Percentiles rank a stretch among this genome's conserved stretches.
Conservation (phyloP, 2,888 invertebrate species). For the Mythimna albipuncta region DNA sequence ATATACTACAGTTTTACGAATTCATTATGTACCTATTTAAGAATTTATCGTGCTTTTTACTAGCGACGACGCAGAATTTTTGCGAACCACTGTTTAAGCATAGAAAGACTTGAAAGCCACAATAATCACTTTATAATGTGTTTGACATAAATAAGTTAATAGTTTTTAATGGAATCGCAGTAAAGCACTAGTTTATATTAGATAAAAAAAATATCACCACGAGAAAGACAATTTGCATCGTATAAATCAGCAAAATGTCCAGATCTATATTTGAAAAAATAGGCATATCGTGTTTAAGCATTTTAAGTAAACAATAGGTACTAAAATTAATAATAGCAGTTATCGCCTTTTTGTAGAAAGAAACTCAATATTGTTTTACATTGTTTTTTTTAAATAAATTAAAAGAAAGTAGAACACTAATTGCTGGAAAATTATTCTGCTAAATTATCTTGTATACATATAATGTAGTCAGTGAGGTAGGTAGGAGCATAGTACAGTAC, state of each 20-base stretch:
- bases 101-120: neutral
- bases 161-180: neutral
- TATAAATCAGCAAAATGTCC: neutral
- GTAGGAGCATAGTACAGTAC: too few relatives aligned
- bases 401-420: neutral
- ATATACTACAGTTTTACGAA: too few relatives aligned
- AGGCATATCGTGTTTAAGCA: too few relatives aligned
- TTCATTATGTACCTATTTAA: too few relatives aligned
- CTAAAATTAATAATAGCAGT: neutral
- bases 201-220: neutral
- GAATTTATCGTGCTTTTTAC: too few relatives aligned
- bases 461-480: neutral
- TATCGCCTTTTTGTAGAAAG: neutral
- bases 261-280: neutral
- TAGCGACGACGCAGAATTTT: too few relatives aligned
- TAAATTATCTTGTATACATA: neutral
- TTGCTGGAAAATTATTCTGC: neutral
- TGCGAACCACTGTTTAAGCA: neutral
- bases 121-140: neutral
- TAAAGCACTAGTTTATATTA: too few relatives aligned
- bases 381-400: neutral
- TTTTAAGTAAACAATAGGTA: constrained; percentile 6
- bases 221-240: constrained; percentile 4
- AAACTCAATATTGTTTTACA: neutral
- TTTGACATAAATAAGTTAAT: neutral